These are phyloP conservation scores for Lepas anatifera DNA, from an alignment of 2,888 invertebrate species.

Conservation along the genomic window DNA sequence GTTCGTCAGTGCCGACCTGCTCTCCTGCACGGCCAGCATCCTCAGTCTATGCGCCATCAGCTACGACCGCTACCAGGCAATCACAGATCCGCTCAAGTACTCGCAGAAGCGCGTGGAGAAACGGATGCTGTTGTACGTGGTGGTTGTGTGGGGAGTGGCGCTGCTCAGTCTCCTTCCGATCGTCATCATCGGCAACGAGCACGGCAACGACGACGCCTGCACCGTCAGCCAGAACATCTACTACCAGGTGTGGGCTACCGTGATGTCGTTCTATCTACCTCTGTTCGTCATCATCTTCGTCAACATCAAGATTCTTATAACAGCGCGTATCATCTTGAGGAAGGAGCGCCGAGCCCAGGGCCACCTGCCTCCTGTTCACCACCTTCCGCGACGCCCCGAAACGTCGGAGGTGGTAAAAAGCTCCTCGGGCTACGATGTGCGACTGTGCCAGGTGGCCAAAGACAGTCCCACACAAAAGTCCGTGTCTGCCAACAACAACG, in stretches of 20 bases:
- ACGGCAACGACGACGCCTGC: conserved; percentile 50
- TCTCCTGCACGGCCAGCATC: conserved; percentile 98
- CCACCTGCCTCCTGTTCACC: too few relatives aligned
- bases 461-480: conserved; percentile 34
- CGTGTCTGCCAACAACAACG: conserved; percentile 34
- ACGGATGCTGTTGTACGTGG: conserved; percentile 72
- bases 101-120: conserved; percentile 81
- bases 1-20: conserved; percentile 98
- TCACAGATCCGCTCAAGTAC: conserved; percentile 57
- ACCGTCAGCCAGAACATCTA: conserved; percentile 85
- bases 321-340: conserved; percentile 80
- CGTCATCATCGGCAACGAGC: conserved; percentile 76
- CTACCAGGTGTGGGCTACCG: conserved; percentile 93
- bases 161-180: conserved; percentile 88
- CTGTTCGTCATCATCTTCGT: conserved; percentile 91
- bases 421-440: background rate
- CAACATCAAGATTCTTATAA: conserved; percentile 91
- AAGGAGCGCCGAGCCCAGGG: conserved; percentile 79
- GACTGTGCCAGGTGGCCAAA: conserved; percentile 4
- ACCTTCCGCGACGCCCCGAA: conserved; percentile 16
- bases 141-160: conserved; percentile 82
- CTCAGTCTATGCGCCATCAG: conserved; percentile 97
- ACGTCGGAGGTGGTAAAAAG: background rate
- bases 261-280: conserved; percentile 93
- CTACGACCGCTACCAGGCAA: conserved; percentile 74